Percentiles rank a stretch among this genome's conserved stretches.
Evolutionary conservation across 64 coral and sea anemone genomes (phyloP).

Genomic region (Catalaphyllia jardinei): DNA sequence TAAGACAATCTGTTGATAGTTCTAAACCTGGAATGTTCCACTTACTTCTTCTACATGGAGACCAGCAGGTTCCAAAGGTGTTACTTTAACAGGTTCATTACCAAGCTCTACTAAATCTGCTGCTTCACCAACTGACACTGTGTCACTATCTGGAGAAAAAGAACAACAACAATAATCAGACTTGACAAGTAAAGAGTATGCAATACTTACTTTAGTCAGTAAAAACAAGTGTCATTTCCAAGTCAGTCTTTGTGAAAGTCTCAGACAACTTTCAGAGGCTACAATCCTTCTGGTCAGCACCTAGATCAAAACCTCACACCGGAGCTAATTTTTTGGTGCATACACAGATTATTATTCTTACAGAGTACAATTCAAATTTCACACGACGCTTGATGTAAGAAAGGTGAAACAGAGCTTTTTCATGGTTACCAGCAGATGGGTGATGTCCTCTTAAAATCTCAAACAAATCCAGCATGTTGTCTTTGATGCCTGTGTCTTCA

Average conservation of each 20-base stretch:
- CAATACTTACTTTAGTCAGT: not conserved
- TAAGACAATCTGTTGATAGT: not conserved
- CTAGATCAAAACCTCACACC: no score
- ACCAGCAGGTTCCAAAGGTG: not conserved
- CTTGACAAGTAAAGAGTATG: not conserved
- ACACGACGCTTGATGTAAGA: not conserved
- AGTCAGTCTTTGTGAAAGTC: no score
- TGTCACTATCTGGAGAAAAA: slow-evolving; percentile 23
- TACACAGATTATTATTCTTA: no score
- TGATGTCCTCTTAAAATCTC: slow-evolving; percentile 25
- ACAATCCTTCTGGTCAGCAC: no score
- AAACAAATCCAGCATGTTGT: slow-evolving; percentile 53
- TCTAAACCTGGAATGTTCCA: not conserved
- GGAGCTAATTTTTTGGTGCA: no score
- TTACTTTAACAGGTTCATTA: not conserved
- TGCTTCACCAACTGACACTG: slow-evolving; percentile 18
- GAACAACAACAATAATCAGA: not conserved
- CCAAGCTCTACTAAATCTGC: not conserved
- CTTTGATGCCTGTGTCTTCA: not conserved
- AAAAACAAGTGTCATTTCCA: not conserved
- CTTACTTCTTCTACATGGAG: not conserved
- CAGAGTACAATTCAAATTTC: no score
- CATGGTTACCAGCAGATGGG: not conserved
- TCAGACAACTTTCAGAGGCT: no score
- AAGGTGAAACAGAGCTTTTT: not conserved